Percentiles rank a stretch among this genome's conserved stretches.
Evolutionary conservation across 2,113 vertebrate genomes (phyloP).

Genomic region (Triplophysa siluroides): DNA sequence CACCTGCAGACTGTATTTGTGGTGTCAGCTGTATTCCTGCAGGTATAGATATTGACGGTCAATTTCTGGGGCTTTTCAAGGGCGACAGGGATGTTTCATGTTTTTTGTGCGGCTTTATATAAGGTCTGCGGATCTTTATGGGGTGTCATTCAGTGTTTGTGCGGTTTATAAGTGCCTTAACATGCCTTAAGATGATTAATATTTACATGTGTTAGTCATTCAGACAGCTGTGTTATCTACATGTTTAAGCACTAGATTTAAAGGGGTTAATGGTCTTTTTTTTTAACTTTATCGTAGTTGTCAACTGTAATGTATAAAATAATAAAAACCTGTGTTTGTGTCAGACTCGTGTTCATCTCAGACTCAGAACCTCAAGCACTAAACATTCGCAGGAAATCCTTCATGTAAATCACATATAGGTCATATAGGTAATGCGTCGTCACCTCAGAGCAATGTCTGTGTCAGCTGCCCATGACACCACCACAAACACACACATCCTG

Average conservation of each 20-base stretch:
- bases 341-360: not conserved
- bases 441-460: not conserved
- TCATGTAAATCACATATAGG: not conserved
- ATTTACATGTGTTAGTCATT: not conserved
- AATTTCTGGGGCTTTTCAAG: slow-evolving; percentile 44
- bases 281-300: not conserved
- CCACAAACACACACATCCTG: slow-evolving; percentile 21
- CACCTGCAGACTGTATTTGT: not conserved
- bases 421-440: not conserved
- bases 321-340: slow-evolving; percentile 46
- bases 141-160: not conserved
- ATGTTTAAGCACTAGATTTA: not conserved
- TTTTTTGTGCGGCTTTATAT: slow-evolving; percentile 33
- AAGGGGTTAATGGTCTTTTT: not conserved
- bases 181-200: not conserved
- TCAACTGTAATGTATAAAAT: slow-evolving; percentile 27
- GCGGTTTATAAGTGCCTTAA: not conserved
- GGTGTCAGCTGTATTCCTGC: slow-evolving; percentile 36
- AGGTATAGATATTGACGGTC: slow-evolving; percentile 55
- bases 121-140: not conserved
- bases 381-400: too few relatives aligned
- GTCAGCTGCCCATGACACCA: not conserved
- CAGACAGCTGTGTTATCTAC: not conserved
- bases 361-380: not conserved
- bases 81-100: slow-evolving; percentile 19